phyloP scores from a whole-genome alignment of 2,888 invertebrate species.

The Dynastes maya region DNA sequence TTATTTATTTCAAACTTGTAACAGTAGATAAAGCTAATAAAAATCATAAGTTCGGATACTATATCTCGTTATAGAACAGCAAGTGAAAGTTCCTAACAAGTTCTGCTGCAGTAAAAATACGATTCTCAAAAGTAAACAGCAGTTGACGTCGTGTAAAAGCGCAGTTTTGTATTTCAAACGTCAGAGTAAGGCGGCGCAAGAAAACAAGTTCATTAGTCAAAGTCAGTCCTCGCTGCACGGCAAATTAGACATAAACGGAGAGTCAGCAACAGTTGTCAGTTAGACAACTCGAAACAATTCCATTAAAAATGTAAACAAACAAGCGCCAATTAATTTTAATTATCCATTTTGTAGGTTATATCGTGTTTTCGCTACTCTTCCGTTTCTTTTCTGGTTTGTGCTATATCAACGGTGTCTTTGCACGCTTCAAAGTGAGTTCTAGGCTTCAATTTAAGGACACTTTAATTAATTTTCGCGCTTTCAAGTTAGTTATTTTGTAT shows the following conservation, averaged over 20 bases:
- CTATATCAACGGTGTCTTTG: neutral
- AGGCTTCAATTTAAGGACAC: conserved; percentile 15
- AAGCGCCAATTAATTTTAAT: conserved; percentile 62
- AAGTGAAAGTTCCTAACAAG: too few species aligned
- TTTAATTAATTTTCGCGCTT: conserved; percentile 18
- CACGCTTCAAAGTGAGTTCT: neutral
- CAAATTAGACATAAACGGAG: conserved; percentile 27
- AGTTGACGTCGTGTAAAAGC: neutral
- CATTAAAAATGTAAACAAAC: conserved; percentile 58
- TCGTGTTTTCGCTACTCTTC: conserved; percentile 49
- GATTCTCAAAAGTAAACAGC: too few species aligned
- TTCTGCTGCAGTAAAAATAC: too few species aligned
- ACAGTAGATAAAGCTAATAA: too few species aligned
- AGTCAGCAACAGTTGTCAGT: conserved; percentile 49
- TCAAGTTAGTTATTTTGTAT: neutral
- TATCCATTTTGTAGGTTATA: conserved; percentile 57
- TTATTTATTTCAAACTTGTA: too few species aligned
- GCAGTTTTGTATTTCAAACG: conserved; percentile 2
- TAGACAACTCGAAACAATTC: conserved; percentile 51
- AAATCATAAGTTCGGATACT: too few species aligned
- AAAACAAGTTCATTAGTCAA: conserved; percentile 40
- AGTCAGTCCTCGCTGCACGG: conserved; percentile 19
- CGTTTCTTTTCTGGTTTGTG: conserved; percentile 33
- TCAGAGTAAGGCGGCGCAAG: conserved; percentile 4
- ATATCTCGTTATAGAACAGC: too few species aligned